Base-by-base conservation (phyloP, 2,888 invertebrate species). In the Ceraclea dissimilis region DNA sequence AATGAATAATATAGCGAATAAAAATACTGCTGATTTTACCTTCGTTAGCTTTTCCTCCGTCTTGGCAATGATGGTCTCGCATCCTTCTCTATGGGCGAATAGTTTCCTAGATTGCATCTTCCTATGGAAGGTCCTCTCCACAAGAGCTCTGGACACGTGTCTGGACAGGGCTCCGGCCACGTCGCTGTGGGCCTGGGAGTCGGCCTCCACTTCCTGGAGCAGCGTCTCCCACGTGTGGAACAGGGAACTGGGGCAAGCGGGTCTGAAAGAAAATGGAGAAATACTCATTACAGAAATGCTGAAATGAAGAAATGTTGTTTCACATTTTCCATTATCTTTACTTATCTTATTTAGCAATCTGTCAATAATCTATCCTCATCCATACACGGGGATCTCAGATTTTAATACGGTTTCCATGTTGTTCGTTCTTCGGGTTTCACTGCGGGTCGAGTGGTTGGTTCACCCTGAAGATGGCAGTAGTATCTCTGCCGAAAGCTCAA, bases 161-260 rank as follows among this genome's bases (percentile, higher is more conserved):
- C 88, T 77, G 57, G 86, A 86, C 57, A 93, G 78, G 22, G 90
- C 84, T 31, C 86, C 83, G 8, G 93, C 88, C 61, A 93, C 86
- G 69, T 92, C 93, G 67, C 86, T 86, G 72, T 90, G 86, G 48
- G 90, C 85, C 68, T 90, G 81, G 18, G 92, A 90, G 70, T 93
- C 93, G 39, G 90, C 86, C 74, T 93, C 93, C 60, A 92, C 90
- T 71, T 93, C 93, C 70, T 93, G 91, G 58, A 93, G 83, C 59
- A 93, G 79, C 60, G 86, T 87, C 74, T 93, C 93, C 93, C 93
- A 93, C 59, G 89, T 86, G 70, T 92, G 88, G 72, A 92, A 92
- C 67, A 93, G 80, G 47, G 88, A 86, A 53, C 62, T 60, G 17
- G 60, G 60, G 33, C 60, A 60, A 2, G 58, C 26, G 2, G 62